A percentile compares a stretch with the other conserved stretches of the same genome.
These are phyloP conservation scores for Drosophila arizonae DNA, from an alignment of 1,140 invertebrate species.

Conservation along the genomic window DNA sequence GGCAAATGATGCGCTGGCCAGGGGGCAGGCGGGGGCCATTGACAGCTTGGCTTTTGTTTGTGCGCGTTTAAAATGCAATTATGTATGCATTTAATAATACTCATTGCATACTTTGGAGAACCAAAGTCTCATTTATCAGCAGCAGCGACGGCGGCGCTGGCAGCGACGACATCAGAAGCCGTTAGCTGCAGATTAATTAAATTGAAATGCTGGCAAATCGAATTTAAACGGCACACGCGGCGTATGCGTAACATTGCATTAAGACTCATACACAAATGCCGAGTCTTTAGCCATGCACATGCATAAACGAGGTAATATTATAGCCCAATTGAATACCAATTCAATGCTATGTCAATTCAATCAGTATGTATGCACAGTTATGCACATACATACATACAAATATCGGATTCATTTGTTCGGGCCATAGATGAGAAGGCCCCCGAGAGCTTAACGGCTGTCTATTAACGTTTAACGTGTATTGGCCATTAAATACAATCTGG, in stretches of 20 bases:
- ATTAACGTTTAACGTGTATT: too few species aligned
- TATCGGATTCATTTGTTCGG: background rate
- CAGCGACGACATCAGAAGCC: background rate
- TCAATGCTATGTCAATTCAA: too few species aligned
- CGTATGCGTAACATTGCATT: conserved; percentile 41
- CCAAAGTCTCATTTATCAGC: conserved; percentile 34
- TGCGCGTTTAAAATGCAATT: conserved; percentile 68
- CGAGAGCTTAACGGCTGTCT: too few species aligned
- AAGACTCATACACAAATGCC: conserved; percentile 1
- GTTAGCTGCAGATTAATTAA: conserved; percentile 61
- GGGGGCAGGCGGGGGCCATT: background rate
- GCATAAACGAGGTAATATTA: conserved; percentile 5
- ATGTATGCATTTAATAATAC: conserved; percentile 55
- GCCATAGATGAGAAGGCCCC: background rate
- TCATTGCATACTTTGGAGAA: conserved; percentile 51
- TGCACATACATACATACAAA: background rate
- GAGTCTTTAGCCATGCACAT: conserved; percentile 1
- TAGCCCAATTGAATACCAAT: background rate
- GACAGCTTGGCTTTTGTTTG: conserved; percentile 53
- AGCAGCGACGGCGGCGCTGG: background rate
- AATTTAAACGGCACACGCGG: conserved; percentile 53
- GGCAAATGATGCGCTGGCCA: background rate
- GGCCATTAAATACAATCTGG: too few species aligned
- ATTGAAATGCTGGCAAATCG: conserved; percentile 68
- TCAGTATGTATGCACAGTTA: conserved; percentile 3